phyloP scores from a whole-genome alignment of 2,888 invertebrate species.

The Brenthis hecate region DNA sequence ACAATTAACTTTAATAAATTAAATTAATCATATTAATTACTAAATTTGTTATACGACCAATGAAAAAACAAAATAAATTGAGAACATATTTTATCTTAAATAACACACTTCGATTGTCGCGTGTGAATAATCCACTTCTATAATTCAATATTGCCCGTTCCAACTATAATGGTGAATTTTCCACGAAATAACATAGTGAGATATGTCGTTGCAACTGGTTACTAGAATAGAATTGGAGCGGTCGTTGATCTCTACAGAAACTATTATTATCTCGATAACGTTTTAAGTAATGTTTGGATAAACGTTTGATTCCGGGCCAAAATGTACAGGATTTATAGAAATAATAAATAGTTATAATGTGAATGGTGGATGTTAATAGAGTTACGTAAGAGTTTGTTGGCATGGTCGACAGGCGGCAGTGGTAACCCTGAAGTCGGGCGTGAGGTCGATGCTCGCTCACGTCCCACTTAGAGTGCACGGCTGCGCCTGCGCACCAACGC shows the following conservation, averaged over 20 bases:
- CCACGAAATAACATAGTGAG: slow-evolving; percentile 53
- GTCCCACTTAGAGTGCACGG: slow-evolving; percentile 73
- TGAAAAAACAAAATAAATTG: too few relatives aligned
- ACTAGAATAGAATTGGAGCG: slow-evolving; percentile 74
- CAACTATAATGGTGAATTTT: slow-evolving; percentile 46
- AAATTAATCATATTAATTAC: too few relatives aligned
- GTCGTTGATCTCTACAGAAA: slow-evolving; percentile 62
- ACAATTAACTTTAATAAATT: too few relatives aligned
- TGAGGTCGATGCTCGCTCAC: slow-evolving; percentile 73
- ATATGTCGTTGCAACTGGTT: slow-evolving; percentile 49
- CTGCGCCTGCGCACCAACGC: slow-evolving; percentile 53
- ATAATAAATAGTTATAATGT: slow-evolving; percentile 31
- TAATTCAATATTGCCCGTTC: slow-evolving; percentile 16
- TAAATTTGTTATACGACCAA: too few relatives aligned
- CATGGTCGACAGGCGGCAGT: slow-evolving; percentile 48
- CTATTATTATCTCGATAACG: slow-evolving; percentile 71
- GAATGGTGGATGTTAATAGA: slow-evolving; percentile 36
- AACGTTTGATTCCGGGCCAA: slow-evolving; percentile 60
- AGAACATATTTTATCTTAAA: background rate
- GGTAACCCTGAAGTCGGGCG: slow-evolving; percentile 79
- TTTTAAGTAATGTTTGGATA: slow-evolving; percentile 58
- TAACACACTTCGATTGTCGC: background rate
- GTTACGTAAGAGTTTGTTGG: slow-evolving; percentile 45
- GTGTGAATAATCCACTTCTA: background rate
- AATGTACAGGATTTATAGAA: slow-evolving; percentile 40